Conservation (phyloP, 2,888 invertebrate species). For the Aleiodes alternator region DNA sequence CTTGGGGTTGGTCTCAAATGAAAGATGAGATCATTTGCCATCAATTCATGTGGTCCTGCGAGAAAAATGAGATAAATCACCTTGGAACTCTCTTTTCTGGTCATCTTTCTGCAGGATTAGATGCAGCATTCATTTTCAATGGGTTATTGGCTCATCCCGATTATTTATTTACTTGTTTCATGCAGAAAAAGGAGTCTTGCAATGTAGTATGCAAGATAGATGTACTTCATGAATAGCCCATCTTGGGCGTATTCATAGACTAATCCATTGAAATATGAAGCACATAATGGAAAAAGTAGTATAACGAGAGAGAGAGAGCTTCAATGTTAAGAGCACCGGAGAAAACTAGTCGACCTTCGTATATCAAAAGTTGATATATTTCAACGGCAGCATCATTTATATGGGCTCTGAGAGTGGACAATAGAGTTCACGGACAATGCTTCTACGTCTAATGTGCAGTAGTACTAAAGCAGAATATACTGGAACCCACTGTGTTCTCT, state of each 20-base stretch:
- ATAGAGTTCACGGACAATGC: conserved; percentile 55
- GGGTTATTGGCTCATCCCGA: no score
- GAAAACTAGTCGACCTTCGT: conserved; percentile 42
- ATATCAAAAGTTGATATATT: conserved; percentile 54
- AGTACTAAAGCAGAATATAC: conserved; percentile 37
- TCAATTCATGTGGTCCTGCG: no score
- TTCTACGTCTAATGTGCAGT: conserved; percentile 39
- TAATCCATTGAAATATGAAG: conserved; percentile 50
- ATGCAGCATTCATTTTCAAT: background rate
- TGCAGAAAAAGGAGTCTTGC: no score
- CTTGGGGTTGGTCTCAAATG: no score
- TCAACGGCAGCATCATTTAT: conserved; percentile 52
- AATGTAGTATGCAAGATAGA: conserved; percentile 11
- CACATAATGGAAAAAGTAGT: conserved; percentile 50
- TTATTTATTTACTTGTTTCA: no score
- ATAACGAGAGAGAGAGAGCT: conserved; percentile 44
- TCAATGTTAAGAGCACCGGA: conserved; percentile 49
- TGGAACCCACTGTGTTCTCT: conserved; percentile 10
- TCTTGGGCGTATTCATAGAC: conserved; percentile 30
- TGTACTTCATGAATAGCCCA: conserved; percentile 26
- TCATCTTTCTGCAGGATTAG: no score
- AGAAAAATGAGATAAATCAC: conserved; percentile 51
- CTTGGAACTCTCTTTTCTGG: conserved; percentile 27
- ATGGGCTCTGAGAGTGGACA: conserved; percentile 45
- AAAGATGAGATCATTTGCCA: no score